Evolutionary conservation across 2,113 vertebrate genomes (phyloP).

Genomic region (Ammodytes dubius): DNA sequence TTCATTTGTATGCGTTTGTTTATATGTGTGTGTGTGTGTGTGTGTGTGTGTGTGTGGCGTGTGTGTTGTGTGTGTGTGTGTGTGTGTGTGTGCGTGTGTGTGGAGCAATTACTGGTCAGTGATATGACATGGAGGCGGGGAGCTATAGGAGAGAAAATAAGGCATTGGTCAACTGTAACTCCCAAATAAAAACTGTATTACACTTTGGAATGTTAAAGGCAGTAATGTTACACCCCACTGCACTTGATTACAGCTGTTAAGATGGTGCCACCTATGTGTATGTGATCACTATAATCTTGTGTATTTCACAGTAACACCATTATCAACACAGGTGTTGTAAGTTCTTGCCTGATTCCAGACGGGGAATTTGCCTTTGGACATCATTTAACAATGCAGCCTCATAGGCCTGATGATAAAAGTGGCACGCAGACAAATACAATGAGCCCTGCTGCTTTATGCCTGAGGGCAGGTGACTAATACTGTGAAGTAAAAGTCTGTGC

Average conservation of each 20-base stretch:
- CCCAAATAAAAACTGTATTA: conserved; percentile 61
- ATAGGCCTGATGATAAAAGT: conserved; percentile 2
- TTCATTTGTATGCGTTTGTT: conserved; percentile 15
- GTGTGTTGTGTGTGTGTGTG: not conserved
- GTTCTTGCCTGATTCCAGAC: not conserved
- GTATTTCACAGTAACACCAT: conserved; percentile 47
- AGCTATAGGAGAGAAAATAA: conserved; percentile 42
- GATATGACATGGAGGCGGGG: conserved; percentile 14
- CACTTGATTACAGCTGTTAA: conserved; percentile 57
- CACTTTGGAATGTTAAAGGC: conserved; percentile 14
- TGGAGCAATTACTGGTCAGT: not conserved
- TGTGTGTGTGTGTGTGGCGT: conserved; percentile 10
- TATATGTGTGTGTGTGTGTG: conserved; percentile 15
- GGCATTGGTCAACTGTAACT: conserved; percentile 11
- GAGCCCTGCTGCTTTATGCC: not conserved
- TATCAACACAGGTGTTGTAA: conserved; percentile 17
- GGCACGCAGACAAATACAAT: conserved; percentile 18
- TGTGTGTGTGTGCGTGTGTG: conserved; percentile 13
- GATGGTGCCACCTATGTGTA: conserved; percentile 36
- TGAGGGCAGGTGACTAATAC: not conserved
- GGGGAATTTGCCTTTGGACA: conserved; percentile 9
- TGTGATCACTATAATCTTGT: conserved; percentile 51
- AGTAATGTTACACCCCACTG: conserved; percentile 54
- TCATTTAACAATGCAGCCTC: conserved; percentile 13
- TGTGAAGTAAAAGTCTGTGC: conserved; percentile 13